These are phyloP conservation scores for Corydoras sp. DNA, from an alignment of 2,113 vertebrate genomes.

Conservation along the genomic window DNA sequence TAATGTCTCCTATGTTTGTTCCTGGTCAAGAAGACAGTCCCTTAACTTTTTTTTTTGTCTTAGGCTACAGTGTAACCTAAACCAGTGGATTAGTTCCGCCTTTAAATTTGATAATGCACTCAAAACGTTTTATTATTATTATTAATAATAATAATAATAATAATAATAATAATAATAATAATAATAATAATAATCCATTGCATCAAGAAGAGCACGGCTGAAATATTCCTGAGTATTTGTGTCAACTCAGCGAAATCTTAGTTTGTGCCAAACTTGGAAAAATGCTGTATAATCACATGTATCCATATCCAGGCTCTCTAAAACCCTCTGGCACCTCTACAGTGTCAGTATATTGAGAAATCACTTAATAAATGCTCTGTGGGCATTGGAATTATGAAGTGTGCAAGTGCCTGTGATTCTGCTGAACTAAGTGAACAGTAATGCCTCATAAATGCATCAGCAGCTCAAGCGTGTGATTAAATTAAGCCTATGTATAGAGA, in stretches of 20 bases:
- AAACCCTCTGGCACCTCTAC: constrained; percentile 5
- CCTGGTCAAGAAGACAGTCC: too few species aligned
- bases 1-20: too few species aligned
- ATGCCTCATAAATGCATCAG: constrained; percentile 2
- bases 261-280: constrained; percentile 16
- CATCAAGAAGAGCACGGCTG: too few species aligned
- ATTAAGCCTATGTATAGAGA: background rate
- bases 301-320: constrained; percentile 8
- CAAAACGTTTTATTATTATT: too few species aligned
- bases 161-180: too few species aligned
- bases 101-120: too few species aligned
- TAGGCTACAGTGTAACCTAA: too few species aligned
- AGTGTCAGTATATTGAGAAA: background rate
- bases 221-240: background rate
- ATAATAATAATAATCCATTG: too few species aligned
- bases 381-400: background rate
- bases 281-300: constrained; percentile 16
- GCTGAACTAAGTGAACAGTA: constrained; percentile 7
- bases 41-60: too few species aligned
- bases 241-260: constrained; percentile 5
- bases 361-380: constrained; percentile 2
- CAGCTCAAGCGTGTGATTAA: background rate
- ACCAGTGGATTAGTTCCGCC: too few species aligned
- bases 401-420: constrained; percentile 11
- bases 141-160: too few species aligned